Evolutionary conservation across 2,888 invertebrate species (phyloP), one percentile per base, ranked within the genome.

Genomic region (Tenthredo livida): DNA sequence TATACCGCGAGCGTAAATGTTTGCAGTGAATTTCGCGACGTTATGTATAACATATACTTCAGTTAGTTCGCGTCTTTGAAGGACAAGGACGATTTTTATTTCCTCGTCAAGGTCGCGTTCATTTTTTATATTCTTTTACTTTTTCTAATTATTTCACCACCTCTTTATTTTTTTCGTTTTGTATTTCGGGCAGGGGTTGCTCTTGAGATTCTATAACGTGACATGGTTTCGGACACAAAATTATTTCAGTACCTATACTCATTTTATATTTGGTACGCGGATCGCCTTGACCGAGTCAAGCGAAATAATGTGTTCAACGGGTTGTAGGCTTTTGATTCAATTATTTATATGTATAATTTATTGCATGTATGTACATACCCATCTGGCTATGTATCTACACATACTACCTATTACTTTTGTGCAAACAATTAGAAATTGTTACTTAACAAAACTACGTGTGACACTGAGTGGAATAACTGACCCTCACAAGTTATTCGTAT

Each of bases 261-360:
- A 9, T 21, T 40, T 29, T 40, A 43, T 77, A 77, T 50, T 61
- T 29, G 40, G 17, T 15, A 77, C 50, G 50, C 21, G 75, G 75
- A 77, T 77, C 50, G 47, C 75, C 75, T 77, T 77, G 75, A 77
- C 75, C 75, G 75, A 77, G 75, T 77, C 50, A 73, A 25, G 21
- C 47, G 17, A 50, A 17, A 77, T 17, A 40, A 73, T 10, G 67
- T 67, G 67, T 33, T 33, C 17, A 33, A 67, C 12, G 61, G 54
- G 54, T 54, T n/a, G n/a, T n/a, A 61, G 7, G n/a, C 7, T n/a
- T 54, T n/a, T 54, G n/a, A 33, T 67, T 17, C 6, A 67, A 33
- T 33, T 17, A 67, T 17, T 67, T 15, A 67, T 67, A 67, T 12
- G 17, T 17, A 33, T 33, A 67, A 33, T 33, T 33, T 54, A 58